Evolutionary conservation across 2,888 invertebrate genomes (phyloP), one percentile per base, ranked within the genome.

Genomic region (Prenolepis imparis): DNA sequence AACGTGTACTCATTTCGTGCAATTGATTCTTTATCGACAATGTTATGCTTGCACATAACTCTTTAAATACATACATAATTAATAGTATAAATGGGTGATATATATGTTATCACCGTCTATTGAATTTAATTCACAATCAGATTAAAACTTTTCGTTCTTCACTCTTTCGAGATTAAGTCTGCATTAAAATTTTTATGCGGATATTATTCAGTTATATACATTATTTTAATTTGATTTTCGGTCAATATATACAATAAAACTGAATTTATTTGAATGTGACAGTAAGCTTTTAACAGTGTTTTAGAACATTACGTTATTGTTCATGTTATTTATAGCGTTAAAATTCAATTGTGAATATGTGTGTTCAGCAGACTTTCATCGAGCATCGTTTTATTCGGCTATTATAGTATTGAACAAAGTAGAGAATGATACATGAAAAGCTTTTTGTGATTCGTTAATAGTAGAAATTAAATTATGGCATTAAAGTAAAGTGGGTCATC

Each of bases 391-490:
- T 55, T 73, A 41, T 28, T 63, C 21, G 24, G 32, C 15, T 48
- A 66, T 75, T 66, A 44, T 15, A 64, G 12, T 21, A 64, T 64
- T 66, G 48, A 66, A 64, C 21, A 32, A 48, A 48, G 32, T 74
- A 21, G 21, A 74, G 44, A 74, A 63, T 73, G 55, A 70, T 68
- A 68, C 48, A 52, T 57, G 41, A 74, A 74, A 39, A 64, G 32
- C 44, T 64, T 64, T 75, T 64, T 75, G 36, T 32, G 66, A 75
- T 66, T 32, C 21, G 32, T 32, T 24, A 66, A 12, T n/a, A 12
- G 12, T 48, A 75, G 44, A 63, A 74, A 66, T 75, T 64, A 75
- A 75, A 75, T 75, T 41, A 12, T 36, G n/a, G n/a, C n/a, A n/a
- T n/a, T n/a, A n/a, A n/a, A 3, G 9, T 4, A 18, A 73, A 73